Evolutionary conservation across 35 echinoderm and acorn worm species (phyloP).

Genomic region (Amphiura filiformis): DNA sequence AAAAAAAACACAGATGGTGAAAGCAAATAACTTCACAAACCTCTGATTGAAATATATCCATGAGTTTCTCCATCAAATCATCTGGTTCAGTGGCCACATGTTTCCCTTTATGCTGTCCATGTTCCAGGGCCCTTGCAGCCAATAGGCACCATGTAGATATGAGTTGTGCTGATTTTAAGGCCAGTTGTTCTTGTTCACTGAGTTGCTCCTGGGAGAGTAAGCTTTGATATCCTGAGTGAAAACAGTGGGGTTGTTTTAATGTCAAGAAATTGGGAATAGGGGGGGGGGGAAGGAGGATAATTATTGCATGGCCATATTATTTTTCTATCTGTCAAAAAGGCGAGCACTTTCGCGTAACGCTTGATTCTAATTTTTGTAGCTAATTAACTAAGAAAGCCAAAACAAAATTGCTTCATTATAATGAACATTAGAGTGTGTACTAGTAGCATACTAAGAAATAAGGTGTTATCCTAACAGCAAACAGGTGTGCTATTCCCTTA

Average conservation of each 20-base stretch:
- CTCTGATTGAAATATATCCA: conserved; percentile 48
- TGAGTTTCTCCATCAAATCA: conserved; percentile 28
- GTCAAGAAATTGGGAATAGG: not conserved
- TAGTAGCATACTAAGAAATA: too few species aligned
- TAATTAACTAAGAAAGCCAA: too few species aligned
- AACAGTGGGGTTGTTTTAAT: not conserved
- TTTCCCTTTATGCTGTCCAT: not conserved
- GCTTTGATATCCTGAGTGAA: conserved; percentile 38
- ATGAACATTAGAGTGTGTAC: too few species aligned
- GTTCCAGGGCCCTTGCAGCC: not conserved
- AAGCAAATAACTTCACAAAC: too few species aligned
- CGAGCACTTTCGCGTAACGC: too few species aligned
- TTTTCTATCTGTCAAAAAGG: too few species aligned
- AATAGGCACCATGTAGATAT: conserved; percentile 41
- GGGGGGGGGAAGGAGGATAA: not conserved
- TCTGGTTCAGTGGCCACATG: not conserved
- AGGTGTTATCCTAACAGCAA: too few species aligned
- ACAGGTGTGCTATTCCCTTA: too few species aligned
- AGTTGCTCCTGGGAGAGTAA: conserved; percentile 30
- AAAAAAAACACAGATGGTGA: too few species aligned
- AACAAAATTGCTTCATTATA: too few species aligned
- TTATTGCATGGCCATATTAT: too few species aligned
- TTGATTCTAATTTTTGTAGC: too few species aligned
- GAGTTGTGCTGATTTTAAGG: conserved; percentile 20
- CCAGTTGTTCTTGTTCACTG: conserved; percentile 27